Percentiles rank a stretch among this genome's conserved stretches.
These are phyloP conservation scores for Aplysina aerophoba DNA, from an alignment of 37 sponge, comb jelly and placozoan species.

Conservation along the genomic window DNA sequence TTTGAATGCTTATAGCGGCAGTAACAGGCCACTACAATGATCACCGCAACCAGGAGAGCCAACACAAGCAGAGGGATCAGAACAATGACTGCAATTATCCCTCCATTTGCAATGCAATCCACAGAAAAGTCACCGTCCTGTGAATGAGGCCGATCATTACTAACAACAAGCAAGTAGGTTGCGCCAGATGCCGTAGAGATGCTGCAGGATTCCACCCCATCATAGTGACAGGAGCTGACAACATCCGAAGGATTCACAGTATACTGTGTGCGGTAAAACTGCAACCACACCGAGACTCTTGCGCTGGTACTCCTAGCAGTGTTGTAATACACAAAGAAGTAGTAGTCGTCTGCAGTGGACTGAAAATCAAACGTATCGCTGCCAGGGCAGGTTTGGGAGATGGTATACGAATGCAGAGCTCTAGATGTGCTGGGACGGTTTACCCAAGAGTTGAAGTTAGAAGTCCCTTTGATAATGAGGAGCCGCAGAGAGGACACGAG, in stretches of 20 bases:
- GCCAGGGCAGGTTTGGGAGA: background rate
- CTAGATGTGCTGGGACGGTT: background rate
- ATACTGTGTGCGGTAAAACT: background rate
- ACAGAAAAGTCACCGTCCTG: background rate
- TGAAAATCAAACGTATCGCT: background rate
- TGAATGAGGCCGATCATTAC: background rate
- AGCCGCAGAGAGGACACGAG: background rate
- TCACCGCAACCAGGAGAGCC: background rate
- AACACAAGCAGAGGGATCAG: background rate
- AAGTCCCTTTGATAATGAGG: background rate
- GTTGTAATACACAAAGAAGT: slow-evolving; percentile 17
- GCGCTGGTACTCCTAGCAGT: too few relatives aligned
- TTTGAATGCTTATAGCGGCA: background rate
- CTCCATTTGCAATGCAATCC: slow-evolving; percentile 24
- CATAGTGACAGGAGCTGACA: background rate
- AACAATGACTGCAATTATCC: slow-evolving; percentile 22
- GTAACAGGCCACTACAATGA: background rate
- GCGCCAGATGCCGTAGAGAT: background rate
- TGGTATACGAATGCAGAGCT: background rate
- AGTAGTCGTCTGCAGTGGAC: slow-evolving; percentile 1
- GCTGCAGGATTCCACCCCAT: background rate
- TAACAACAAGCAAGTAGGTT: slow-evolving; percentile 14
- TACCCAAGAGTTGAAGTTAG: background rate
- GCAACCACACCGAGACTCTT: background rate
- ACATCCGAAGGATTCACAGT: background rate